phyloP scores from a whole-genome alignment of 2,888 invertebrate genomes.

The Acronicta psi region DNA sequence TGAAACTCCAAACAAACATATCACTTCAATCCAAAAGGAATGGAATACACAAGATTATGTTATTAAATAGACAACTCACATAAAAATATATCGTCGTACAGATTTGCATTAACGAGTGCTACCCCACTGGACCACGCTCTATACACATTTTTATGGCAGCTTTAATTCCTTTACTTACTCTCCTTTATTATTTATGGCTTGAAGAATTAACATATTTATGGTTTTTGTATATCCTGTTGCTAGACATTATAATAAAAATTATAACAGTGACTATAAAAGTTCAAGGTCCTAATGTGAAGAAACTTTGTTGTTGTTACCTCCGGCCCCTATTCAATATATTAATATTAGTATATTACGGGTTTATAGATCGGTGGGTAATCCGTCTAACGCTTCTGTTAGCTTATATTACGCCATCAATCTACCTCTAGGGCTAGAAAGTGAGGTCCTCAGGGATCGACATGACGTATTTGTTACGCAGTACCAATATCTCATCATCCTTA shows the following conservation, averaged over 20 bases:
- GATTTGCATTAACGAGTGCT: constrained; percentile 41
- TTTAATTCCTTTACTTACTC: constrained; percentile 45
- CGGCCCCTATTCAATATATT: constrained; percentile 26
- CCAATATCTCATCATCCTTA: constrained; percentile 41
- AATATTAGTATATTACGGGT: constrained; percentile 45
- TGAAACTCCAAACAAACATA: not conserved
- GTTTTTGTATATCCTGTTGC: constrained; percentile 45
- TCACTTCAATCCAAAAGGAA: constrained; percentile 13
- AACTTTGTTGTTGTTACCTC: constrained; percentile 21
- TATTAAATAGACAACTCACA: constrained; percentile 37
- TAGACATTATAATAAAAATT: constrained; percentile 37
- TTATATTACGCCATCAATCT: constrained; percentile 46
- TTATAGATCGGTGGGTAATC: constrained; percentile 26
- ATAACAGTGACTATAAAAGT: constrained; percentile 38
- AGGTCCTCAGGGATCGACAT: constrained; percentile 50
- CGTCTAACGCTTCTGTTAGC: constrained; percentile 33
- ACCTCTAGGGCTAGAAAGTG: constrained; percentile 60
- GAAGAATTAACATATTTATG: constrained; percentile 49
- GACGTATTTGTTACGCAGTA: constrained; percentile 47
- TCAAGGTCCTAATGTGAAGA: constrained; percentile 48
- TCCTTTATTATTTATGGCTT: constrained; percentile 43
- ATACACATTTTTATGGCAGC: constrained; percentile 41
- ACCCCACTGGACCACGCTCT: constrained; percentile 17
- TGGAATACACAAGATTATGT: constrained; percentile 25
- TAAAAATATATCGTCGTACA: constrained; percentile 49